A percentile compares a stretch with the other conserved stretches of the same genome.
Evolutionary conservation across 2,888 invertebrate genomes (phyloP).

Genomic region (Escarpia spicata): DNA sequence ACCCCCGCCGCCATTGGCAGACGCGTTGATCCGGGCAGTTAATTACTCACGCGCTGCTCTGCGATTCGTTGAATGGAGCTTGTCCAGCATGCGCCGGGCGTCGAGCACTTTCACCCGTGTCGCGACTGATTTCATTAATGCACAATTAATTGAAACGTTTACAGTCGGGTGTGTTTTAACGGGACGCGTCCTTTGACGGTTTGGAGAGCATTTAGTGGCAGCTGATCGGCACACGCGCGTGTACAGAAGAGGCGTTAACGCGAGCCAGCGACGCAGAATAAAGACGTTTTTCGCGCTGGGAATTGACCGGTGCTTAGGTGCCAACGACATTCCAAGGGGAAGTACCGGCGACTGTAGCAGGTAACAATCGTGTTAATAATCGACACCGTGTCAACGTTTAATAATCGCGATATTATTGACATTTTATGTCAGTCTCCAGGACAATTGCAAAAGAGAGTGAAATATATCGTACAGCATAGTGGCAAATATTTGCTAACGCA

Average conservation of each 20-base stretch:
- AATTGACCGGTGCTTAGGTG: background rate
- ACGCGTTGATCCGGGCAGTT: background rate
- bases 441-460: background rate
- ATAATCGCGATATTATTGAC: background rate
- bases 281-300: background rate
- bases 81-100: background rate
- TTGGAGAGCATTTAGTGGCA: background rate
- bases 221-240: background rate
- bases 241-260: background rate
- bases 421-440: background rate
- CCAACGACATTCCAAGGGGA: background rate
- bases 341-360: background rate
- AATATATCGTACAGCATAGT: background rate
- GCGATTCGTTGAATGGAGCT: background rate
- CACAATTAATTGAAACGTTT: constrained; percentile 27
- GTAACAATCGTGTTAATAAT: background rate
- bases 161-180: constrained; percentile 18
- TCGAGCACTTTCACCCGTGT: background rate
- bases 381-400: background rate
- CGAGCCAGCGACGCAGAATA: background rate
- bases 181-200: background rate
- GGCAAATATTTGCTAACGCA: background rate
- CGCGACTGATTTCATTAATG: constrained; percentile 25
- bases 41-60: background rate
- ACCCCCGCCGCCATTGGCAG: background rate